Conservation (phyloP, 2,113 vertebrate genomes). For the Chlorocebus sabaeus region DNA sequence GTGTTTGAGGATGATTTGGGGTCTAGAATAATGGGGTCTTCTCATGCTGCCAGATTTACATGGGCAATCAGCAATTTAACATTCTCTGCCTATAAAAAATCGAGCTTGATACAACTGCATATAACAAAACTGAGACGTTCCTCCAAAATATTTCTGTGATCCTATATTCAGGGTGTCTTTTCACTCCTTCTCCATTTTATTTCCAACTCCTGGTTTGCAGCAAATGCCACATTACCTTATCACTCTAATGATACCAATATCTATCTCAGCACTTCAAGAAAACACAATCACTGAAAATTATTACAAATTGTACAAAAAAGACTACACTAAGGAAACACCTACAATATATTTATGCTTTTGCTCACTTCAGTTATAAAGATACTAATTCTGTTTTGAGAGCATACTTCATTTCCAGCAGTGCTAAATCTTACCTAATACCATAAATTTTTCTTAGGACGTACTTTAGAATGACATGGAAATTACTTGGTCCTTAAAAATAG, state of each 20-base stretch:
- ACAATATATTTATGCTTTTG: neutral
- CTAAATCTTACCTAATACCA: slow-evolving; percentile 27
- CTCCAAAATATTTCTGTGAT: neutral
- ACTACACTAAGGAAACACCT: neutral
- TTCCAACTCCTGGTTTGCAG: neutral
- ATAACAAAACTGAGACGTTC: neutral
- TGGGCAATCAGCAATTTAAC: neutral
- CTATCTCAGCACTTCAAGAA: slow-evolving; percentile 13
- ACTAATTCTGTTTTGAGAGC: slow-evolving; percentile 43
- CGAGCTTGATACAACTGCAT: neutral
- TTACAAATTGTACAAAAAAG: neutral
- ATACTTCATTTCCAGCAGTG: slow-evolving; percentile 30
- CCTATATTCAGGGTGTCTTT: neutral
- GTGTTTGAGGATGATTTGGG: neutral
- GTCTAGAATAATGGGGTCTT: neutral
- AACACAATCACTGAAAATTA: neutral
- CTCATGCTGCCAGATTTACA: neutral
- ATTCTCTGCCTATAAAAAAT: neutral
- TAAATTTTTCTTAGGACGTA: slow-evolving; percentile 29
- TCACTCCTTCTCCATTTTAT: neutral
- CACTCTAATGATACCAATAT: neutral
- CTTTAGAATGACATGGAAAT: slow-evolving; percentile 61
- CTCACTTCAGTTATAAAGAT: neutral
- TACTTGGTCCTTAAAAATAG: slow-evolving; percentile 50
- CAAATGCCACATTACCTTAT: neutral